Evolutionary conservation across 23 tunicate genomes (phyloP), one percentile per base, ranked within the genome.

Genomic region (Halocynthia roretzi): DNA sequence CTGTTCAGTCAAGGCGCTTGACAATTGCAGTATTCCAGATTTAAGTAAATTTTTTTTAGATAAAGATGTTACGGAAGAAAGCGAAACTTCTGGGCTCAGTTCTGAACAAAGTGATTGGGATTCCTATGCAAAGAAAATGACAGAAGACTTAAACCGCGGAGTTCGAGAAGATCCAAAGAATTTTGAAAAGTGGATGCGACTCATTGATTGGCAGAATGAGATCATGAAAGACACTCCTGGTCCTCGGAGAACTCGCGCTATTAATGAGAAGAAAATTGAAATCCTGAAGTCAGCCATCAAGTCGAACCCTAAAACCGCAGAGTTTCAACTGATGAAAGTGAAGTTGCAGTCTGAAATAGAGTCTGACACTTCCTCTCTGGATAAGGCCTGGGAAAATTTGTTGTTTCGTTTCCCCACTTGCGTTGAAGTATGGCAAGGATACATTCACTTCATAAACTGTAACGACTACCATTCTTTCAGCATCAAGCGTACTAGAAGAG

Each of bases 301-400:
- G 19, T 76, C 72, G 15, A 92, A 92, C 53, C 85, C 87, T 10
- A 73, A 72, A 52, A 55, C 70, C 62, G 72, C 76, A 62, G 61
- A 78, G 14, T 68, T 92, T 56, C 90, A 92, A 51, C 64, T 86
- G 54, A 74, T 77, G 68, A 58, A 48, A 10, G 56, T 74, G 10
- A 52, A 18, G 19, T 74, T 74, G 56, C 66, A 74, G 49, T 69
- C 63, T 14, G 11, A 53, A 53, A 15, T 69, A 52, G 60, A 72
- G 54, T 68, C 76, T 0, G 83, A 56, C 18, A n/a, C 66, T 6
- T 69, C 78, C 53, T 81, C 71, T 54, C 52, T 82, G 8, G 87
- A 82, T 17, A 75, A 90, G 8, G 98, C 86, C 44, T 92, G 98
- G 98, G 92, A 92, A 66, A 80, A 92, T 79, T 61, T 92, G 52